A percentile compares a stretch with the other conserved stretches of the same genome.
Evolutionary conservation across 2,888 invertebrate genomes (phyloP).

Genomic region (Adelognathus sp.): DNA sequence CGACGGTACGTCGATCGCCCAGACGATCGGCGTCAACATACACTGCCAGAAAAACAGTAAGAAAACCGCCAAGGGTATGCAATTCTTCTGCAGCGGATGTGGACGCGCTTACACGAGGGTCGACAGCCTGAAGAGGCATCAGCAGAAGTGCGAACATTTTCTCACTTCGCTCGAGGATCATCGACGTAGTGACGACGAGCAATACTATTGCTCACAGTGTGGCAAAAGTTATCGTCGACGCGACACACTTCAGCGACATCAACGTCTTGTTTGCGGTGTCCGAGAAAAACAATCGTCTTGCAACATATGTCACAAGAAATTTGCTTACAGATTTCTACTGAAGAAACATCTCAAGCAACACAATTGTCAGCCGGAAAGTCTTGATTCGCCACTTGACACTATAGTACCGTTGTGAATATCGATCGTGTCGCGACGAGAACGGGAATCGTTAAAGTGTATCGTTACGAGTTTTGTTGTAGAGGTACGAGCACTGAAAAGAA

Average conservation of each 20-base stretch:
- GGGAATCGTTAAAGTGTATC: conserved; percentile 5
- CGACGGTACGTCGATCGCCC: conserved; percentile 60
- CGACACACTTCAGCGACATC: conserved; percentile 76
- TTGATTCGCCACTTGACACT: conserved; percentile 10
- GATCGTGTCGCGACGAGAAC: background rate
- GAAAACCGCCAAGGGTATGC: conserved; percentile 40
- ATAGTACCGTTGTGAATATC: background rate
- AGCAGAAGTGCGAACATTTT: conserved; percentile 61
- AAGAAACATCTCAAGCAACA: conserved; percentile 52
- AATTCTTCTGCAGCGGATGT: conserved; percentile 76
- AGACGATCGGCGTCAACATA: conserved; percentile 56
- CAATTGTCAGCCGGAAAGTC: conserved; percentile 27
- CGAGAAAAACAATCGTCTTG: conserved; percentile 51
- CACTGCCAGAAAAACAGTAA: conserved; percentile 9
- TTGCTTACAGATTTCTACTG: conserved; percentile 56
- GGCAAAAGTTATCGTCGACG: conserved; percentile 77
- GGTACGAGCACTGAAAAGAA: background rate
- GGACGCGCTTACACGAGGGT: conserved; percentile 77
- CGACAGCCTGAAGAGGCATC: conserved; percentile 77
- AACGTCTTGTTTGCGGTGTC: conserved; percentile 77
- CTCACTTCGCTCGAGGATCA: conserved; percentile 41
- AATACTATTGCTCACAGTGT: conserved; percentile 73
- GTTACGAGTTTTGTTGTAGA: background rate
- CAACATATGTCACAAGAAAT: conserved; percentile 57
- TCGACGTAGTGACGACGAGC: conserved; percentile 40